A percentile compares a stretch with the other conserved stretches of the same genome.
phyloP scores from a whole-genome alignment of 2,797 vertebrate genomes.

The Ataeniobius toweri region DNA sequence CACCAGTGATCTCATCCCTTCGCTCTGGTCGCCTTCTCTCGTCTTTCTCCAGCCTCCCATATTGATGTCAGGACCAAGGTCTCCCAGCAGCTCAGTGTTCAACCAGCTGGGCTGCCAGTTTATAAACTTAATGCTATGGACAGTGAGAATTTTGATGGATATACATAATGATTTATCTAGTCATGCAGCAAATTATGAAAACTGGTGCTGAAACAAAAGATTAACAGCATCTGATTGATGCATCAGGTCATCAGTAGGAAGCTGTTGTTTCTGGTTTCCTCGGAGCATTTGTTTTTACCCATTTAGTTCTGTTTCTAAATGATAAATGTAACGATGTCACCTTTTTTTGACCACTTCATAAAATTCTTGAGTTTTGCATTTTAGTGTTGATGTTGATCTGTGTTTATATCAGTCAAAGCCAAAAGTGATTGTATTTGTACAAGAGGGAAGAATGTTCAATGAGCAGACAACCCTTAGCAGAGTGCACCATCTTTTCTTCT shows the following conservation, averaged over 20 bases:
- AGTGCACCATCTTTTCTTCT: too few species aligned
- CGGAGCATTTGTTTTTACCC: neutral
- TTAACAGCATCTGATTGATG: neutral
- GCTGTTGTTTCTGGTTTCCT: neutral
- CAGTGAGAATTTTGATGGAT: neutral
- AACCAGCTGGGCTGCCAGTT: constrained; percentile 22
- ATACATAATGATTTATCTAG: neutral
- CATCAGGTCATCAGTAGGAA: neutral
- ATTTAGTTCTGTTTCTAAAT: neutral
- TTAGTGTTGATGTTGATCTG: neutral
- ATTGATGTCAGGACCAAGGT: constrained; percentile 26
- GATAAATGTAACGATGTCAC: neutral
- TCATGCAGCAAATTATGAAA: constrained; percentile 1
- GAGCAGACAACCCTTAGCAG: too few species aligned
- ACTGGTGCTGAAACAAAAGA: neutral
- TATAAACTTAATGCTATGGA: constrained; percentile 16
- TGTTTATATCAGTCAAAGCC: neutral
- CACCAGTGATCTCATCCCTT: constrained; percentile 73
- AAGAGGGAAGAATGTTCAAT: too few species aligned
- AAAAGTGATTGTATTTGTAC: neutral
- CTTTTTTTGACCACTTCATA: neutral
- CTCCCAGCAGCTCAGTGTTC: constrained; percentile 38
- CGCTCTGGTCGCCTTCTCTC: constrained; percentile 25
- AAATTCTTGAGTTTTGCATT: neutral
- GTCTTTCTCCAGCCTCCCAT: constrained; percentile 2